Conservation (phyloP, 2,797 vertebrate genomes). For the Anas bernieri region DNA sequence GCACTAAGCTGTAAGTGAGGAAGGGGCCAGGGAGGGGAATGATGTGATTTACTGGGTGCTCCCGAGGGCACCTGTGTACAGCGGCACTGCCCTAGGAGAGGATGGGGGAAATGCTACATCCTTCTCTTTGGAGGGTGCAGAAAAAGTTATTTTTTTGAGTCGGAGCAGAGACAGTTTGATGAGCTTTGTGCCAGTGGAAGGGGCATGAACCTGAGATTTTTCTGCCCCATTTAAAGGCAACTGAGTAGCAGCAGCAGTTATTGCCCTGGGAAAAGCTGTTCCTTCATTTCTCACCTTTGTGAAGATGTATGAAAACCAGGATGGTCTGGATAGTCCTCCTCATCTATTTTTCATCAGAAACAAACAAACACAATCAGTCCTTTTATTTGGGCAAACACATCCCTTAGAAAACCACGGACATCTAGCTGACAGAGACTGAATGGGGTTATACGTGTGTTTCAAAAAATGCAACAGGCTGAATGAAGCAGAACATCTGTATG, state of each 20-base stretch:
- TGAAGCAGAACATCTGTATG: neutral
- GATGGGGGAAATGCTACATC: neutral
- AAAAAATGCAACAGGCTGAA: neutral
- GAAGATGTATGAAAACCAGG: neutral
- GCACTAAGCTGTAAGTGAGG: neutral
- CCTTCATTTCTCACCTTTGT: neutral
- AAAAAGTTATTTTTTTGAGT: neutral
- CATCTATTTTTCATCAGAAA: neutral
- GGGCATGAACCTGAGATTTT: neutral
- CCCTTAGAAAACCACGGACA: neutral
- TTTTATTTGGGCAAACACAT: neutral
- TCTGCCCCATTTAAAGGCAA: slow-evolving; percentile 17
- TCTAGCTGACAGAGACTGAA: neutral
- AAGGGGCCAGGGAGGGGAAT: neutral
- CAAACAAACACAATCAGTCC: neutral
- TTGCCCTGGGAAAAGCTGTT: neutral
- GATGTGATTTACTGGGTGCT: neutral
- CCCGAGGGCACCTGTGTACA: neutral
- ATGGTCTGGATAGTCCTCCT: rapidly evolving
- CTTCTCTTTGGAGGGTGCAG: neutral
- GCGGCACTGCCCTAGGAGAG: neutral
- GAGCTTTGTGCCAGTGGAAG: neutral
- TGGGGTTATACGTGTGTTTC: rapidly evolving
- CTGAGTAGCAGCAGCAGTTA: neutral
- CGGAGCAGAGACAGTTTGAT: neutral